These are phyloP conservation scores for Omphaloscelis lunosa DNA, from an alignment of 2,888 invertebrate genomes.

Conservation along the genomic window DNA sequence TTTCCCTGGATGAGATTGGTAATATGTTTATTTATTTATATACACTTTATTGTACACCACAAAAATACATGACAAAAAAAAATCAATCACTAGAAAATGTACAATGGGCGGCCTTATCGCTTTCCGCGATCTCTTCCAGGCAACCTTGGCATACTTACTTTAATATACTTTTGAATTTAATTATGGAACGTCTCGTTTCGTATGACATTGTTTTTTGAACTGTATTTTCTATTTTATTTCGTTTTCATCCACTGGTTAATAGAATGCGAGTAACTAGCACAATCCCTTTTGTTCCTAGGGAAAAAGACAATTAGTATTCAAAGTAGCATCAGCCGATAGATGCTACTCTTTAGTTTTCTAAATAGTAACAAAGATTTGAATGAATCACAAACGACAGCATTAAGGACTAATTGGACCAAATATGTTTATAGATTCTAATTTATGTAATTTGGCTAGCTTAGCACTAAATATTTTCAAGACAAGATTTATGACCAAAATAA, in stretches of 20 bases:
- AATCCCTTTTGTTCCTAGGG: too few species aligned
- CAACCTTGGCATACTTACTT: too few species aligned
- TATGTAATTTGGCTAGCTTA: neutral
- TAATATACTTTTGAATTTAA: constrained; percentile 12
- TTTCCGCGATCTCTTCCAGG: too few species aligned
- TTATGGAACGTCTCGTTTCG: neutral
- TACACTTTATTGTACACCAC: too few species aligned
- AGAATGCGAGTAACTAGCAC: neutral
- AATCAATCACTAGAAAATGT: too few species aligned
- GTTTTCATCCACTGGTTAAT: too few species aligned
- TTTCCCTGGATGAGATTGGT: constrained; percentile 9
- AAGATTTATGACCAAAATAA: neutral
- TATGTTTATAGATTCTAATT: neutral
- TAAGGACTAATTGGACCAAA: neutral
- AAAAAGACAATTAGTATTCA: neutral
- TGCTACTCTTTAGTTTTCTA: neutral
- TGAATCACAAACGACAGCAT: neutral
- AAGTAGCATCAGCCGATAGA: neutral
- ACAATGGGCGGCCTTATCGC: too few species aligned
- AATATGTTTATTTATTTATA: too few species aligned
- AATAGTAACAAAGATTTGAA: neutral
- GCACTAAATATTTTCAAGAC: neutral
- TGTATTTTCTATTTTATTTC: neutral
- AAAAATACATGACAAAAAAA: too few species aligned
- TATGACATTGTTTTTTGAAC: neutral